A percentile compares a stretch with the other conserved stretches of the same genome.
Conservation (phyloP, 2,797 vertebrate genomes). For the Aphelocoma californica region DNA sequence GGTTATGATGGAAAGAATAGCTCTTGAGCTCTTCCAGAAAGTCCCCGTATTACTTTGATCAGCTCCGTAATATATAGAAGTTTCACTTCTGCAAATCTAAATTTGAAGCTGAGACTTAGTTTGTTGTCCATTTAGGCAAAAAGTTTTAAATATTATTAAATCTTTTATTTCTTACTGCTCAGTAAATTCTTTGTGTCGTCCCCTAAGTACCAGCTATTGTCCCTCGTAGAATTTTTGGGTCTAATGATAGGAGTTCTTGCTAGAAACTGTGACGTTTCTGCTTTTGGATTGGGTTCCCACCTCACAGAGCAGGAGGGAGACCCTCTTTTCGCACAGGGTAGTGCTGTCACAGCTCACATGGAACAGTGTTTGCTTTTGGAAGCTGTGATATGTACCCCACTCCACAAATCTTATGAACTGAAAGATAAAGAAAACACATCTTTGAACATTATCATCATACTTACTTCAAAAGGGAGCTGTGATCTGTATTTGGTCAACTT, state of each 20-base stretch:
- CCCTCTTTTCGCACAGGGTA: not conserved
- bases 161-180: not conserved
- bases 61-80: not conserved
- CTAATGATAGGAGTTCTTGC: not conserved
- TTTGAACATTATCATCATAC: not conserved
- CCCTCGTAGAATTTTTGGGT: not conserved
- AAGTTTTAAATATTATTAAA: not conserved
- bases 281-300: not conserved
- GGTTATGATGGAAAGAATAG: not conserved
- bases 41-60: not conserved
- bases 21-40: not conserved
- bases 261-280: not conserved
- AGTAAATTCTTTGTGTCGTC: not conserved
- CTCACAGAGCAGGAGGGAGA: not conserved
- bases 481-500: not conserved
- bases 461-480: not conserved
- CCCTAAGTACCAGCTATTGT: not conserved
- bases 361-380: not conserved
- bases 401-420: not conserved
- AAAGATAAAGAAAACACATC: not conserved
- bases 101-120: not conserved
- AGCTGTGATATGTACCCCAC: not conserved
- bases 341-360: not conserved
- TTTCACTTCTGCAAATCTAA: not conserved
- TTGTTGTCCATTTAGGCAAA: not conserved